These are phyloP conservation scores for Festucalex cinctus DNA, from an alignment of 2,113 vertebrate species.

Conservation along the genomic window DNA sequence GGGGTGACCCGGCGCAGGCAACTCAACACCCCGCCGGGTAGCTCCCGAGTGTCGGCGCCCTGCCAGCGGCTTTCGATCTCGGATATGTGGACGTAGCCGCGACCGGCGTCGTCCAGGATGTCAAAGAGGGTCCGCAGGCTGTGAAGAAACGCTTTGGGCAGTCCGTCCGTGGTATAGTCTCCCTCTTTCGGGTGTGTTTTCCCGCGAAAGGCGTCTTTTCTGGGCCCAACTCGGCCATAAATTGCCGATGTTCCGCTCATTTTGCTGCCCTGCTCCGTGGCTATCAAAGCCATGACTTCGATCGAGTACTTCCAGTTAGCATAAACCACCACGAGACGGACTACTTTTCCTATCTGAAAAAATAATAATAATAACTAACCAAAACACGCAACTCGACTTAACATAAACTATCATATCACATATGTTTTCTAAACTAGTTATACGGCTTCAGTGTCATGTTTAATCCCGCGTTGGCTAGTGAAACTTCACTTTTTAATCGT, in stretches of 20 bases:
- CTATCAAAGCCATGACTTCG: slow-evolving; percentile 68
- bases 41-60: slow-evolving; percentile 78
- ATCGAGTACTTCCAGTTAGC: slow-evolving; percentile 16
- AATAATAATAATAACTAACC: not conserved
- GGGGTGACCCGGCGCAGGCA: slow-evolving; percentile 82
- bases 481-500: slow-evolving; percentile 4
- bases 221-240: slow-evolving; percentile 38
- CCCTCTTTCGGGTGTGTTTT: slow-evolving; percentile 41
- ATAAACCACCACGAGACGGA: slow-evolving; percentile 4
- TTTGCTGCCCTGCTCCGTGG: slow-evolving; percentile 55
- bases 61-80: slow-evolving; percentile 96
- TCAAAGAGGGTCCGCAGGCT: slow-evolving; percentile 91
- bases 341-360: not conserved
- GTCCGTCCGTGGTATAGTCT: slow-evolving; percentile 74
- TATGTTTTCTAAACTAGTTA: not conserved
- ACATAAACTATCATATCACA: not conserved
- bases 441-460: not conserved
- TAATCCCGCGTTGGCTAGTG: not conserved
- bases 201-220: slow-evolving; percentile 37
- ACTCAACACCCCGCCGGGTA: slow-evolving; percentile 84
- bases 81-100: slow-evolving; percentile 86
- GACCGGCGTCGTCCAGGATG: slow-evolving; percentile 85
- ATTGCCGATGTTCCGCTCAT: slow-evolving; percentile 45
- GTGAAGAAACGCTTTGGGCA: slow-evolving; percentile 86
- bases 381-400: not conserved